A percentile compares a stretch with the other conserved stretches of the same genome.
phyloP scores from a whole-genome alignment of 2,888 invertebrate species.

The Homarus gammarus region DNA sequence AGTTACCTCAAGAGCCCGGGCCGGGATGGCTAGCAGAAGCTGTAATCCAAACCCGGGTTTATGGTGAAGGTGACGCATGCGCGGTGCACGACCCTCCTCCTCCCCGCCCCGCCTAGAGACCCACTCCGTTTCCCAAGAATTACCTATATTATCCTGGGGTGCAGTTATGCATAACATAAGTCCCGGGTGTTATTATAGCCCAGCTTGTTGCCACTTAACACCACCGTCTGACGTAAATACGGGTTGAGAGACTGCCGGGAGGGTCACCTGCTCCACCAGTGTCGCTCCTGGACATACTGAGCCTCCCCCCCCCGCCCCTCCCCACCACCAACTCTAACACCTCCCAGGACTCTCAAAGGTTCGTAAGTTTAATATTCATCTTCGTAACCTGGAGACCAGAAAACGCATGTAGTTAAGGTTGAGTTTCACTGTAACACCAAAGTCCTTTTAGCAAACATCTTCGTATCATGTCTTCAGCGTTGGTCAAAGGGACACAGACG shows the following conservation, averaged over 20 bases:
- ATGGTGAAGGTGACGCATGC: slow-evolving; percentile 10
- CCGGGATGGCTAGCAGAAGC: slow-evolving; percentile 31
- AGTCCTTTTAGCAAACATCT: too few species aligned
- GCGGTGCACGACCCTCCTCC: slow-evolving; percentile 11
- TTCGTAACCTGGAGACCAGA: too few species aligned
- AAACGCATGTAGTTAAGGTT: too few species aligned
- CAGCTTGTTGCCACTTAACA: slow-evolving; percentile 12
- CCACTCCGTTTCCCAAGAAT: slow-evolving; percentile 9
- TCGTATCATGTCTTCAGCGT: too few species aligned
- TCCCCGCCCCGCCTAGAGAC: slow-evolving; percentile 10
- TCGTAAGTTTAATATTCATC: too few species aligned
- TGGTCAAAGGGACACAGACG: too few species aligned
- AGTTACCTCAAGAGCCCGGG: slow-evolving; percentile 24
- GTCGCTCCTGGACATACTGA: too few species aligned
- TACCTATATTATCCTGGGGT: slow-evolving; percentile 5
- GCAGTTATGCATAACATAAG: slow-evolving; percentile 32
- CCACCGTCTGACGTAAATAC: background rate
- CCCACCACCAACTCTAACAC: too few species aligned
- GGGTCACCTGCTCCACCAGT: background rate
- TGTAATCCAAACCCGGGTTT: slow-evolving; percentile 26
- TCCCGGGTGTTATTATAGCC: slow-evolving; percentile 21
- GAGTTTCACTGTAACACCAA: too few species aligned
- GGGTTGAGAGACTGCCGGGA: background rate
- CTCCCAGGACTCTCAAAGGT: too few species aligned
- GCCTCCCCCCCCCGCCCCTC: too few species aligned